Evolutionary conservation across 2,888 invertebrate species (phyloP).

Genomic region (Digitonthophagus gazella): DNA sequence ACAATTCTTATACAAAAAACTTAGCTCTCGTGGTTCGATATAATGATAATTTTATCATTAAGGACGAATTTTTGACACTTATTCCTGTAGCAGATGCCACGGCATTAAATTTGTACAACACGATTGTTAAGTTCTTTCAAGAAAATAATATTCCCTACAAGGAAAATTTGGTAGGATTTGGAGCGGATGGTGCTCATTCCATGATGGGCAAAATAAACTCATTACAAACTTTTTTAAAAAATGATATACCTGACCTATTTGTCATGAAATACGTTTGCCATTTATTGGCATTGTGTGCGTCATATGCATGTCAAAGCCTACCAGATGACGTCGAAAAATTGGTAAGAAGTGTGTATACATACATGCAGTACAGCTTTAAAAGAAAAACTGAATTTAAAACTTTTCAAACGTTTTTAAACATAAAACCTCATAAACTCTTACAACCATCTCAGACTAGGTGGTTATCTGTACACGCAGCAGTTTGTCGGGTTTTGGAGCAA

Average conservation of each 20-base stretch:
- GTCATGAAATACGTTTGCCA: constrained; percentile 41
- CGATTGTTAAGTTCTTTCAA: constrained; percentile 31
- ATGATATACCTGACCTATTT: constrained; percentile 40
- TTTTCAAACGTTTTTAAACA: constrained; percentile 20
- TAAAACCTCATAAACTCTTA: constrained; percentile 25
- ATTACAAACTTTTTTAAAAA: constrained; percentile 36
- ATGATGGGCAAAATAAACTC: constrained; percentile 42
- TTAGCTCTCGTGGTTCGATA: no score
- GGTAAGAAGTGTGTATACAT: no score
- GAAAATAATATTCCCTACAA: constrained; percentile 37
- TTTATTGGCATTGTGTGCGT: constrained; percentile 39
- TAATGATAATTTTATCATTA: background rate
- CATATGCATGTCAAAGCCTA: constrained; percentile 17
- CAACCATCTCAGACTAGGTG: constrained; percentile 22
- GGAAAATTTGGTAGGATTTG: constrained; percentile 42
- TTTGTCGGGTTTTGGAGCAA: constrained; percentile 38
- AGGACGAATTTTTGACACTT: constrained; percentile 31
- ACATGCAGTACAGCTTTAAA: no score
- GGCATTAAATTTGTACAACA: constrained; percentile 31
- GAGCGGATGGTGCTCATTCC: constrained; percentile 34
- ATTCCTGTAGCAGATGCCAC: constrained; percentile 32
- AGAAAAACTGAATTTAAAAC: no score
- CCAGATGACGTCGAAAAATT: no score
- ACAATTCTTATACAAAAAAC: no score
- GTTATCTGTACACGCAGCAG: constrained; percentile 37